These are phyloP conservation scores for Anhinga rufa DNA, from an alignment of 2,113 vertebrate genomes.

Conservation along the genomic window DNA sequence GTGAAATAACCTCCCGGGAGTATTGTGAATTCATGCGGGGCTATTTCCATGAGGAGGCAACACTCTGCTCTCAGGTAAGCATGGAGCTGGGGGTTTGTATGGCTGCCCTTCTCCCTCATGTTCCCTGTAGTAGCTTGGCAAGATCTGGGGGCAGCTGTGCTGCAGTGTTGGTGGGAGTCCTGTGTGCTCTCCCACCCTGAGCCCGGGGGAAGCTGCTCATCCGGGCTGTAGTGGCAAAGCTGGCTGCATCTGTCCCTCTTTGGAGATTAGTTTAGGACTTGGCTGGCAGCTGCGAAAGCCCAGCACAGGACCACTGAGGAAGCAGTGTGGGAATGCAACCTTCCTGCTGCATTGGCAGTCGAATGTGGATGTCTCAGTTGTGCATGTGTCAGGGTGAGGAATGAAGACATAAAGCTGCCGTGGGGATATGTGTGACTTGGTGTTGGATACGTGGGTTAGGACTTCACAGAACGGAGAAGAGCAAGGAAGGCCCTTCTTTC, in stretches of 20 bases:
- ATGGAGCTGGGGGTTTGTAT: fast-evolving
- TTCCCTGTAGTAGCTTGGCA: background rate
- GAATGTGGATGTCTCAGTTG: background rate
- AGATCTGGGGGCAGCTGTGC: background rate
- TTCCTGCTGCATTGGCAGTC: fast-evolving
- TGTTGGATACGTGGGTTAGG: background rate
- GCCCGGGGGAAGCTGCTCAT: background rate
- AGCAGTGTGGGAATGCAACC: background rate
- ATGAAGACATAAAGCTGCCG: background rate
- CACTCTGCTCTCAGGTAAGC: slow-evolving; percentile 93
- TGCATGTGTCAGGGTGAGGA: background rate
- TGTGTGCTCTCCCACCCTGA: background rate
- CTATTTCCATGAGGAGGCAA: slow-evolving; percentile 96
- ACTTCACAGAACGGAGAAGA: background rate
- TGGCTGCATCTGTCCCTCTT: background rate
- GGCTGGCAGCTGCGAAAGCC: background rate
- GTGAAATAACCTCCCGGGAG: slow-evolving; percentile 97
- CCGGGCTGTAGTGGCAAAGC: background rate
- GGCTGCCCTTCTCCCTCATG: background rate
- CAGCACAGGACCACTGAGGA: background rate
- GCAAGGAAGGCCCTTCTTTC: background rate
- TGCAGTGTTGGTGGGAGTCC: background rate
- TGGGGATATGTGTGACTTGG: fast-evolving
- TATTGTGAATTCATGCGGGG: slow-evolving; percentile 98
- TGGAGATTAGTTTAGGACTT: background rate